Conservation (phyloP, 2,113 vertebrate species). For the Cololabis saira region DNA sequence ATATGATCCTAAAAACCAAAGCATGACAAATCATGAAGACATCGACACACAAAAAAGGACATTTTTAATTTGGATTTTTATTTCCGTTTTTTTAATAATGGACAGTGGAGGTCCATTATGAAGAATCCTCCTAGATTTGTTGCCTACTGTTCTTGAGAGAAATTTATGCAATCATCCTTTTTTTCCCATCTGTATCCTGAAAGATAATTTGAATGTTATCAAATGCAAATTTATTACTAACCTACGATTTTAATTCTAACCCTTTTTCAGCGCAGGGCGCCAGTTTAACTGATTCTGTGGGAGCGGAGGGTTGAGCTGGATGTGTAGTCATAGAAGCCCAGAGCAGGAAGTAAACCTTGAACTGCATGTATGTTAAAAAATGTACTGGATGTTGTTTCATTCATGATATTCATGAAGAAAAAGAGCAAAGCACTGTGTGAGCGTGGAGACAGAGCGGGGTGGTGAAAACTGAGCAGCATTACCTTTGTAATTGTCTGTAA, state of each 20-base stretch:
- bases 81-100: no score
- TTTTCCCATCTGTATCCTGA: neutral
- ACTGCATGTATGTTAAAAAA: constrained; percentile 55
- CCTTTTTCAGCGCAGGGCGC: neutral
- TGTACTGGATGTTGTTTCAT: constrained; percentile 59
- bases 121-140: neutral
- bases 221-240: no score
- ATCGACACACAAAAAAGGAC: neutral
- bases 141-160: neutral
- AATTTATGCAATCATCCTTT: constrained; percentile 9
- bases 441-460: neutral
- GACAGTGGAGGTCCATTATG: neutral
- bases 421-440: constrained; percentile 38
- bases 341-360: constrained; percentile 18
- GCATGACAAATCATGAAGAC: constrained; percentile 11
- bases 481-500: constrained; percentile 44
- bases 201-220: neutral
- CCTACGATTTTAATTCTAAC: neutral
- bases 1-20: constrained; percentile 42
- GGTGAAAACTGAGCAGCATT: constrained; percentile 11
- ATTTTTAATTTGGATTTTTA: neutral
- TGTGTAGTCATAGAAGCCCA: no score
- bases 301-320: no score
- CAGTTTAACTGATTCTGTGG: no score
- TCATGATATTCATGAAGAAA: constrained; percentile 74